These are phyloP conservation scores for Eudasyphora cyanicolor DNA, from an alignment of 2,888 invertebrate species.

Conservation along the genomic window DNA sequence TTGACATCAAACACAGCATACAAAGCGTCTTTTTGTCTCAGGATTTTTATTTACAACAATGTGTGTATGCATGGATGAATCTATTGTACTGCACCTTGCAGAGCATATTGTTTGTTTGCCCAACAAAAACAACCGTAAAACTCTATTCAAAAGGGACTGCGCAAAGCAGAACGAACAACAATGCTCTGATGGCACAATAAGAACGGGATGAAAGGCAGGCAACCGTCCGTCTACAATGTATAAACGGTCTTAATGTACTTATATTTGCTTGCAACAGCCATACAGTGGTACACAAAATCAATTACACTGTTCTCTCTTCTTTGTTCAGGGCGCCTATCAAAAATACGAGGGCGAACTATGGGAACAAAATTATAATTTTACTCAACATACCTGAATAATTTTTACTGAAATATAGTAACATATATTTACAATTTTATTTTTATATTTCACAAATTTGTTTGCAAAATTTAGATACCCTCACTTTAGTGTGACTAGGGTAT, in stretches of 20 bases:
- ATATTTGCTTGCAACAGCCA: not conserved
- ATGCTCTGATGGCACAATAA: not conserved
- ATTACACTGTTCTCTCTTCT: no score
- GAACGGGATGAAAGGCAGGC: not conserved
- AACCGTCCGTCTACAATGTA: not conserved
- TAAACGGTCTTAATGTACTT: not conserved
- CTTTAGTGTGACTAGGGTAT: no score
- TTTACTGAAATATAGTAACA: no score
- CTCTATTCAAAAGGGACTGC: not conserved
- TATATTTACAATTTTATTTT: no score
- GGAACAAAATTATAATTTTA: no score
- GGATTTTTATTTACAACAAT: conserved; percentile 1
- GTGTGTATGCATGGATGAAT: not conserved
- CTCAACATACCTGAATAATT: no score
- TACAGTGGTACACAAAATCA: no score
- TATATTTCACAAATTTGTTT: no score
- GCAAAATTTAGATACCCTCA: no score
- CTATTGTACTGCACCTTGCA: not conserved
- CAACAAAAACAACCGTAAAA: conserved; percentile 16
- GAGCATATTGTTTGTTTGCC: conserved; percentile 17
- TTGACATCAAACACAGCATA: conserved; percentile 1
- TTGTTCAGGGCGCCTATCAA: no score
- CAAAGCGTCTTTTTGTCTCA: conserved; percentile 30
- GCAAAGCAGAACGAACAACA: conserved; percentile 15
- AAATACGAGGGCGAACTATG: no score